Base-by-base conservation (phyloP, 2,113 vertebrate species). In the Nyctibius bracteatus region DNA sequence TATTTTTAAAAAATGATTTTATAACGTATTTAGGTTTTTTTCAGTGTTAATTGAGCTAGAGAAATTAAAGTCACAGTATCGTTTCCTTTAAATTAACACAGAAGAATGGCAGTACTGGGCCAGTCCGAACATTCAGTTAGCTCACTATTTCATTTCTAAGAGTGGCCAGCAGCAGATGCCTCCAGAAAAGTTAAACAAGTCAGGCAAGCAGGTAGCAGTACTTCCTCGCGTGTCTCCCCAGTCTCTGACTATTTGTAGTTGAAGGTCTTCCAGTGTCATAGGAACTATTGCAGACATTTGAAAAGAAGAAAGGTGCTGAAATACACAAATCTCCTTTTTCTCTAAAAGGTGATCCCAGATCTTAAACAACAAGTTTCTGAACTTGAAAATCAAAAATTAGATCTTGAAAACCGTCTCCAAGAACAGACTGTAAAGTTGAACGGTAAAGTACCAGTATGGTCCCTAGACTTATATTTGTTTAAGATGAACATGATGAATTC, bases 321-420 rank as follows among this genome's bases (percentile, higher is more conserved):
- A 24, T 71, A 46, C 6, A 24, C 44, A 77, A 43, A 87, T 87
- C 13, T 89, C 57, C 21, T 49, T 52, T 87, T 95, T 73, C 92
- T 81, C 35, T 92, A 66, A 63, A 97, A 99, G 99, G 98, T 98
- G 57, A 99, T 99, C 85, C 98, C 99, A 10, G 98, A 99, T 90
- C 98, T 99, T 73, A 99, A 98, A 88, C 98, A 98, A 86, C 99
- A 99, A 91, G 97, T 99, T 94, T 98, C 98, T 92, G 99, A 99
- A 86, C 97, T 99, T 73, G 98, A 99, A 88, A 99, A 98, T 81
- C 98, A 99, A 94, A 99, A 98, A 84, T 94, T 97, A 83, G 99
- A 99, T 23, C 97, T 99, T 46, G 99, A 99, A 96, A 97, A 86
- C 15, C 97, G 96, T 30, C 94, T 99, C 41, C 97, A 98, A 39